Evolutionary conservation across 2,113 vertebrate species (phyloP).

Genomic region (Eretmochelys imbricata): DNA sequence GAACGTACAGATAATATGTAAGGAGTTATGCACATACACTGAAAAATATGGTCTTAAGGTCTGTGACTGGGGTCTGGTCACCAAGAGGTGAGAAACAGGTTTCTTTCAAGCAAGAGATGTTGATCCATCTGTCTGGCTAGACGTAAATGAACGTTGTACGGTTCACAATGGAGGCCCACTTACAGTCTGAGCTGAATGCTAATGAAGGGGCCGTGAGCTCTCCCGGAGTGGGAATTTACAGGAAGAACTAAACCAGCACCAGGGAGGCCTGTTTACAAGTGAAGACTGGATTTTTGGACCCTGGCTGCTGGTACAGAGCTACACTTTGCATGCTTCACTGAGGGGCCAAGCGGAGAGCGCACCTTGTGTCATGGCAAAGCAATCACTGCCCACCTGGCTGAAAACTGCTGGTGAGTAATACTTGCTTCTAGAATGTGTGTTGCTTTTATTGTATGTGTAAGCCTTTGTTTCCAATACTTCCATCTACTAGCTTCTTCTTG

Average conservation of each 20-base stretch:
- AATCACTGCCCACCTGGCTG: not conserved
- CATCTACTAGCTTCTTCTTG: too few species aligned
- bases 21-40: not conserved
- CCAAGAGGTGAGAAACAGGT: not conserved
- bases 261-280: not conserved
- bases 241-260: not conserved
- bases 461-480: not conserved
- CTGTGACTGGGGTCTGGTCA: not conserved
- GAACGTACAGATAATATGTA: not conserved
- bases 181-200: not conserved
- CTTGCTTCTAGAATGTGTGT: not conserved
- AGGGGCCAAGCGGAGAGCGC: too few species aligned
- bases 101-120: not conserved
- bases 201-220: not conserved
- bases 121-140: not conserved
- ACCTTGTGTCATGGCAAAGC: not conserved
- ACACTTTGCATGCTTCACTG: too few species aligned
- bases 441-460: not conserved
- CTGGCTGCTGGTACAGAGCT: too few species aligned
- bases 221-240: not conserved
- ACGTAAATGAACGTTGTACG: not conserved
- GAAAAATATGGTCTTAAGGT: not conserved
- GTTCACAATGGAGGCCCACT: not conserved
- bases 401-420: not conserved
- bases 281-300: not conserved